Percentiles rank a stretch among this genome's conserved stretches.
These are phyloP conservation scores for Falco biarmicus DNA, from an alignment of 2,797 vertebrate species.

Conservation along the genomic window DNA sequence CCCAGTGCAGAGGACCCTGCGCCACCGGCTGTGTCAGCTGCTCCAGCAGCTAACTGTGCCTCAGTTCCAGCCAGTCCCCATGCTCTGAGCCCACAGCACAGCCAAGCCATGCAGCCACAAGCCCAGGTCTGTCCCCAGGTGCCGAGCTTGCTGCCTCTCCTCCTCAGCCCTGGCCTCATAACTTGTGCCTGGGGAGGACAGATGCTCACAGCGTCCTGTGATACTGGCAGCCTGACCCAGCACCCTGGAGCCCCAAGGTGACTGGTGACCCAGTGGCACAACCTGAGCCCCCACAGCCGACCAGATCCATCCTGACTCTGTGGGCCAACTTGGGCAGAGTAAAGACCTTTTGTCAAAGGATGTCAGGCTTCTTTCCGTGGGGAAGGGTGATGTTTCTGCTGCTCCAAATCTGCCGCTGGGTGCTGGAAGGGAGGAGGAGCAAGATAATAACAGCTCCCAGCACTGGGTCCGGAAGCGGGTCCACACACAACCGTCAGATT, in stretches of 20 bases:
- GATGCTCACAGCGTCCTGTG: fast-evolving
- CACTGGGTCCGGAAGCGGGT: not conserved
- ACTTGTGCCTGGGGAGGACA: not conserved
- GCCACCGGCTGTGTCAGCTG: fast-evolving
- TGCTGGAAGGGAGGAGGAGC: constrained; percentile 23
- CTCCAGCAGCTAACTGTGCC: not conserved
- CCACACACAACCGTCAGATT: not conserved
- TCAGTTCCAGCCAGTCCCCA: fast-evolving
- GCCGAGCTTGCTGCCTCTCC: not conserved
- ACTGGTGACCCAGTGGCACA: not conserved
- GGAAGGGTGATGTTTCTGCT: not conserved
- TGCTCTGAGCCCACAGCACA: not conserved
- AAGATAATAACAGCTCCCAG: not conserved
- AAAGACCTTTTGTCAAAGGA: not conserved
- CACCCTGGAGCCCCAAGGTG: not conserved
- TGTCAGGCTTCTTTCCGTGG: fast-evolving
- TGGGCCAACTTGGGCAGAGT: not conserved
- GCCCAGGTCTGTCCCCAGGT: fast-evolving
- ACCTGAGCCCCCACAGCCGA: fast-evolving
- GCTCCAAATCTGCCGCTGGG: not conserved
- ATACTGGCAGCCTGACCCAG: not conserved
- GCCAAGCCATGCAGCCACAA: fast-evolving
- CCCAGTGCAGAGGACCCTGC: fast-evolving
- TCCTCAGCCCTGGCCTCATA: not conserved
- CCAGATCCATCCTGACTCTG: fast-evolving